These are phyloP conservation scores for Smutsia temminckii DNA, from an alignment of 2,797 vertebrate species.

Conservation along the genomic window DNA sequence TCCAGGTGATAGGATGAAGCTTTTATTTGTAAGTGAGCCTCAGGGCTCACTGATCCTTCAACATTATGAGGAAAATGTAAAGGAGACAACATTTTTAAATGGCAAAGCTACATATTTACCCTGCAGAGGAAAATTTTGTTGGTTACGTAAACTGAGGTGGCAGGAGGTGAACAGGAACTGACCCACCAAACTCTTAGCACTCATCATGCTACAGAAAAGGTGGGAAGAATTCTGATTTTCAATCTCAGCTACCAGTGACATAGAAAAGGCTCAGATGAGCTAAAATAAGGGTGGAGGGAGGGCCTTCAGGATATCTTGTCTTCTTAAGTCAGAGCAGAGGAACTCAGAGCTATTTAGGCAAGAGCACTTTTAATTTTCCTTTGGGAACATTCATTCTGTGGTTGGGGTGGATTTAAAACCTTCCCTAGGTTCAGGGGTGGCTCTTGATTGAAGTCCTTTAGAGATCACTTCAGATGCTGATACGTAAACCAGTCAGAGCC, in stretches of 20 bases:
- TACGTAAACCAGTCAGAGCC: not conserved
- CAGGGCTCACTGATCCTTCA: not conserved
- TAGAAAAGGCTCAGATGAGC: not conserved
- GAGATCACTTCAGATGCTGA: not conserved
- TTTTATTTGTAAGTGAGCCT: constrained; percentile 37
- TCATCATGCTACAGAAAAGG: not conserved
- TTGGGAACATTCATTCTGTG: not conserved
- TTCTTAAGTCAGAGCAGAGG: not conserved
- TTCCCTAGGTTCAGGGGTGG: not conserved
- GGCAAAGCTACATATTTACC: not conserved
- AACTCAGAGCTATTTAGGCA: not conserved
- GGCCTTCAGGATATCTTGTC: not conserved
- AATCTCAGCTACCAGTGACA: not conserved
- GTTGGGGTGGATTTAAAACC: not conserved
- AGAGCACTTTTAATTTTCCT: not conserved
- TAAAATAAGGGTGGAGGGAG: not conserved
- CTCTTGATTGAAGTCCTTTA: not conserved
- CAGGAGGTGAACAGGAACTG: not conserved
- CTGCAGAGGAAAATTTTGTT: not conserved
- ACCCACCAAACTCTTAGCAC: not conserved
- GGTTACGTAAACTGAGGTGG: not conserved
- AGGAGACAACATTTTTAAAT: not conserved
- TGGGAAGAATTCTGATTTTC: not conserved
- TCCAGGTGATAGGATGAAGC: not conserved
- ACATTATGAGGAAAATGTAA: not conserved